Evolutionary conservation across 2,797 vertebrate species (phyloP).

Genomic region (Phoebastria nigripes): DNA sequence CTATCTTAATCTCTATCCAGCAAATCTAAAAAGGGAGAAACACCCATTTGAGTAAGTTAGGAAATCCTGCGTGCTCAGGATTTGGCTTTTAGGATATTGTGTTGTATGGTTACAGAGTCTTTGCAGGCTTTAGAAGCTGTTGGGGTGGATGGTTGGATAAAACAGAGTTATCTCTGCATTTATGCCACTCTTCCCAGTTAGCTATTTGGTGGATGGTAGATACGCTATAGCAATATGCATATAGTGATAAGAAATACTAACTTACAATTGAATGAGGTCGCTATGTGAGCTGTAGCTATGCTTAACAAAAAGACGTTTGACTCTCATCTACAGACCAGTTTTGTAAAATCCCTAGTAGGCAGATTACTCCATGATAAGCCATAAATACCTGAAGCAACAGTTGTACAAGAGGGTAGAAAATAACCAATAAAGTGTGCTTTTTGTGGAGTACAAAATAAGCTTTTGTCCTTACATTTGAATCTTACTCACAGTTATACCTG

Average conservation of each 20-base stretch:
- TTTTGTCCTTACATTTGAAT: not conserved
- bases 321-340: not conserved
- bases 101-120: not conserved
- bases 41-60: not conserved
- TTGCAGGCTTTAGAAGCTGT: not conserved
- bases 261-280: not conserved
- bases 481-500: not conserved
- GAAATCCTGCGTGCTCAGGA: not conserved
- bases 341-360: not conserved
- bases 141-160: not conserved
- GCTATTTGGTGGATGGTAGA: not conserved
- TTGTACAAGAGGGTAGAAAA: not conserved
- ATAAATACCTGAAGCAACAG: not conserved
- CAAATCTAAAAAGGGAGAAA: not conserved
- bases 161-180: not conserved
- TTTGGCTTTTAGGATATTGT: not conserved
- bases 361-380: not conserved
- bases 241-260: not conserved
- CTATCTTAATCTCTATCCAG: not conserved
- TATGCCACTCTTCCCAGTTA: not conserved
- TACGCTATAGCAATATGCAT: not conserved
- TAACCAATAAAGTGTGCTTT: not conserved
- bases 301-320: not conserved
- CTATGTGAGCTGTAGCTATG: not conserved
- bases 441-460: not conserved